These are phyloP conservation scores for Ianthella basta DNA, from an alignment of 37 sponge, comb jelly and placozoan species.

Conservation along the genomic window DNA sequence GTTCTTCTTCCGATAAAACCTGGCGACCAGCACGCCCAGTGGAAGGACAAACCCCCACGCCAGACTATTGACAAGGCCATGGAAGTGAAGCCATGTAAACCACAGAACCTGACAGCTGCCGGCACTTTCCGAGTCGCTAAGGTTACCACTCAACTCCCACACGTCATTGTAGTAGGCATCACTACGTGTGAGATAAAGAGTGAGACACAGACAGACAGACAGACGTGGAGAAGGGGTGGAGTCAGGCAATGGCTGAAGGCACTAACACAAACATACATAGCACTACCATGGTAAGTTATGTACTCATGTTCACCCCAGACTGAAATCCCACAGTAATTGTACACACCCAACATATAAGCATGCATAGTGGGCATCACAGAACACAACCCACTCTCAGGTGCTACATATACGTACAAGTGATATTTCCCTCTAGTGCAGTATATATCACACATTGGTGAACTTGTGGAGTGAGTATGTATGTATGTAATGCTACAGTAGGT, in stretches of 20 bases:
- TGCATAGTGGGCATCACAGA: too few species aligned
- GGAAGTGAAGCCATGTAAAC: constrained; percentile 55
- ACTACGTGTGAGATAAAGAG: background rate
- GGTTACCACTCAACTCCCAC: constrained; percentile 52
- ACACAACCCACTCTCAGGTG: too few species aligned
- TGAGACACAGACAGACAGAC: background rate
- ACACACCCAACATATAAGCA: too few species aligned
- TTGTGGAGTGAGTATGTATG: too few species aligned
- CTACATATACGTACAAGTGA: too few species aligned
- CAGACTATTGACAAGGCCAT: constrained; percentile 46
- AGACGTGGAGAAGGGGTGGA: background rate
- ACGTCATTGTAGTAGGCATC: constrained; percentile 44
- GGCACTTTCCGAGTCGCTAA: background rate
- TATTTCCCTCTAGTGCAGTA: too few species aligned
- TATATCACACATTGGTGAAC: too few species aligned
- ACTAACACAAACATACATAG: too few species aligned
- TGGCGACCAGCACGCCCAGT: constrained; percentile 46
- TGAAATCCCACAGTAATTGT: too few species aligned
- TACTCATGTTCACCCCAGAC: too few species aligned
- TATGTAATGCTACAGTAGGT: too few species aligned
- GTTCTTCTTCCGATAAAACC: constrained; percentile 18
- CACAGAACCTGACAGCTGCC: constrained; percentile 43
- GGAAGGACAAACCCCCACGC: constrained; percentile 63
- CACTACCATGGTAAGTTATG: background rate
- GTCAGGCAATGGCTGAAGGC: background rate